Conservation (phyloP, 2,113 vertebrate genomes). For the Ailurus styani region DNA sequence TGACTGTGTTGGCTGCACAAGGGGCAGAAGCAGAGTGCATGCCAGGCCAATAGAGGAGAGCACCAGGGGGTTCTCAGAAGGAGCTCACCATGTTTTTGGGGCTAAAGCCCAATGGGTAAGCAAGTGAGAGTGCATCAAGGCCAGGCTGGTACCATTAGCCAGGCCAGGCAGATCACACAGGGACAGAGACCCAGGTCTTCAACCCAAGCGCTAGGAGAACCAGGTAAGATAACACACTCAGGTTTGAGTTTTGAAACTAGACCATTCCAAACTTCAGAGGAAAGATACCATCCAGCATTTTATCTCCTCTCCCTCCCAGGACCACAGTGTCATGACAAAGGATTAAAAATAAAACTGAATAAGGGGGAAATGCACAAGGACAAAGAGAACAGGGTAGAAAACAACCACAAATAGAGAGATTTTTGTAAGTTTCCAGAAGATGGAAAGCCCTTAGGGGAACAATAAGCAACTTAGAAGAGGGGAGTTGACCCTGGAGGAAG, state of each 20-base stretch:
- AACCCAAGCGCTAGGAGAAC: background rate
- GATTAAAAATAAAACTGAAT: background rate
- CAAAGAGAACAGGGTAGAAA: background rate
- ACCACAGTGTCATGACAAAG: no score
- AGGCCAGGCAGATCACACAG: background rate
- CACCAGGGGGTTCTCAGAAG: rapidly evolving
- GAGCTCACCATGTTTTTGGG: no score
- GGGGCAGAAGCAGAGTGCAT: rapidly evolving
- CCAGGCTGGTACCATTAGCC: background rate
- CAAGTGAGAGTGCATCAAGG: background rate
- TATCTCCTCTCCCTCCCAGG: background rate
- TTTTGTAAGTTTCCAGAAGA: background rate
- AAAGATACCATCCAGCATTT: background rate
- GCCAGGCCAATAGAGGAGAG: background rate
- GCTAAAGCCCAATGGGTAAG: rapidly evolving
- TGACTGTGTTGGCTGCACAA: background rate
- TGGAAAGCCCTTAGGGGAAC: background rate
- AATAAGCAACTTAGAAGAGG: background rate
- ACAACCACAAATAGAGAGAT: background rate
- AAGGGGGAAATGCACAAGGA: background rate
- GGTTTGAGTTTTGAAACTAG: background rate
- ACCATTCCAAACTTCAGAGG: background rate
- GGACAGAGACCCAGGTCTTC: background rate
- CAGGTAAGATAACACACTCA: background rate
- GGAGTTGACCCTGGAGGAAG: background rate